These are phyloP conservation scores for Drosophila kambysellisi DNA, from an alignment of 2,888 invertebrate species.

Conservation along the genomic window DNA sequence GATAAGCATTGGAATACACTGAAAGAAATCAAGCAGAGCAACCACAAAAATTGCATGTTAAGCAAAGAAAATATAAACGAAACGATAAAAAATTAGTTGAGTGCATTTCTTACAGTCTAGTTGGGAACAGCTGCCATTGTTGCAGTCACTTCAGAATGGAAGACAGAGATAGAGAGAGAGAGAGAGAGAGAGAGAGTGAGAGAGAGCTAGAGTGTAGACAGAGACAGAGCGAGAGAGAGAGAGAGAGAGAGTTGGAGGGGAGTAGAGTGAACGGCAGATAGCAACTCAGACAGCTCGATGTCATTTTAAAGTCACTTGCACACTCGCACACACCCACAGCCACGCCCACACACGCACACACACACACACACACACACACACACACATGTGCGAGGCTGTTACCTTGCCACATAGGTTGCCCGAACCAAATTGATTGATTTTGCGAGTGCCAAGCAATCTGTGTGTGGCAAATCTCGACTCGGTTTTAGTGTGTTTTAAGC, in stretches of 20 bases:
- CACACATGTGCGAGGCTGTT: constrained; percentile 15
- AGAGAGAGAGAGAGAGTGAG: not conserved
- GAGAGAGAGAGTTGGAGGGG: not conserved
- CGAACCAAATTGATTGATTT: constrained; percentile 47
- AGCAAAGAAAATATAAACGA: not conserved
- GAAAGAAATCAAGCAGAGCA: not conserved
- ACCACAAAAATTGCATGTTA: too few species aligned
- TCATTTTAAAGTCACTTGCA: constrained; percentile 72
- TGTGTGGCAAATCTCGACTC: constrained; percentile 7
- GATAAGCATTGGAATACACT: constrained; percentile 6
- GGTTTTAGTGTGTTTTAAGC: constrained; percentile 45
- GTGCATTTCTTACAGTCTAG: constrained; percentile 23
- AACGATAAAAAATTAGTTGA: not conserved
- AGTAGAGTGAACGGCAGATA: not conserved
- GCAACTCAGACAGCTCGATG: constrained; percentile 44
- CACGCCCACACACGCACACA: not conserved
- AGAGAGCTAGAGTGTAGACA: not conserved
- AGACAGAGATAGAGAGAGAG: not conserved
- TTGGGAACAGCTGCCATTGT: constrained; percentile 13
- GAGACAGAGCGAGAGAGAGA: not conserved
- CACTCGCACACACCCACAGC: constrained; percentile 10
- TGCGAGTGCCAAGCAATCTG: constrained; percentile 4
- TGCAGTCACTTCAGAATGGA: constrained; percentile 39
- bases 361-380: not conserved
- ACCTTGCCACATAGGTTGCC: constrained; percentile 18